Conservation (phyloP, 2,888 invertebrate genomes). For the Lasioglossum marginatum region DNA sequence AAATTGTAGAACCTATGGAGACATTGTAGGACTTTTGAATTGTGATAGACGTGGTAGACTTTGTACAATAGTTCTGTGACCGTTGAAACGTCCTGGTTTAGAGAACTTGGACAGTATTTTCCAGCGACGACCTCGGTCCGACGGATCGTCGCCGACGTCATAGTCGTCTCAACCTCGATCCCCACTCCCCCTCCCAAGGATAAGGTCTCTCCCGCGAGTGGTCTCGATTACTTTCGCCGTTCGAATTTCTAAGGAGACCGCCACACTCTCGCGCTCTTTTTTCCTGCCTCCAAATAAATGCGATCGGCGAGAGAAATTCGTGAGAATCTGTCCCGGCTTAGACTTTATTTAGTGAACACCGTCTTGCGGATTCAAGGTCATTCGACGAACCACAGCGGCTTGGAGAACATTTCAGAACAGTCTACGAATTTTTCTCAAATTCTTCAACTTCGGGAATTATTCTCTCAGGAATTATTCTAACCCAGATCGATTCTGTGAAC, state of each 20-base stretch:
- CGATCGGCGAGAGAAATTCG: slow-evolving; percentile 51
- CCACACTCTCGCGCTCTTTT: slow-evolving; percentile 17
- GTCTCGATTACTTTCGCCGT: slow-evolving; percentile 51
- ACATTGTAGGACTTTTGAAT: neutral
- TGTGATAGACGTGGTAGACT: neutral
- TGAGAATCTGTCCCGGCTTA: slow-evolving; percentile 31
- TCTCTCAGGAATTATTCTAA: neutral
- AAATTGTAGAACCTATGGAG: neutral
- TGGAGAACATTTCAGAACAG: neutral
- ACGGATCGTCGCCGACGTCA: slow-evolving; percentile 53
- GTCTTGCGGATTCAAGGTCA: slow-evolving; percentile 12
- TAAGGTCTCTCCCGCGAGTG: slow-evolving; percentile 45
- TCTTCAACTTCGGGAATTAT: neutral
- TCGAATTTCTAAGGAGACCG: slow-evolving; percentile 49
- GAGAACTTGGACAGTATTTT: slow-evolving; percentile 42
- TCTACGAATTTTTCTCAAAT: neutral
- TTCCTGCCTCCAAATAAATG: slow-evolving; percentile 29
- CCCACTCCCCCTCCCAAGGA: slow-evolving; percentile 56
- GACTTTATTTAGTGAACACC: neutral
- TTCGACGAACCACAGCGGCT: too few species aligned
- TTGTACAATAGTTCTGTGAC: neutral
- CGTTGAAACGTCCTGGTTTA: slow-evolving; percentile 24
- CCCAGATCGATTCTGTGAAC: neutral
- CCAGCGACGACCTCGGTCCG: slow-evolving; percentile 19
- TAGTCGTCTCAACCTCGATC: slow-evolving; percentile 60